Base-by-base conservation (phyloP, 2,797 vertebrate species). In the Sitta carolinensis region DNA sequence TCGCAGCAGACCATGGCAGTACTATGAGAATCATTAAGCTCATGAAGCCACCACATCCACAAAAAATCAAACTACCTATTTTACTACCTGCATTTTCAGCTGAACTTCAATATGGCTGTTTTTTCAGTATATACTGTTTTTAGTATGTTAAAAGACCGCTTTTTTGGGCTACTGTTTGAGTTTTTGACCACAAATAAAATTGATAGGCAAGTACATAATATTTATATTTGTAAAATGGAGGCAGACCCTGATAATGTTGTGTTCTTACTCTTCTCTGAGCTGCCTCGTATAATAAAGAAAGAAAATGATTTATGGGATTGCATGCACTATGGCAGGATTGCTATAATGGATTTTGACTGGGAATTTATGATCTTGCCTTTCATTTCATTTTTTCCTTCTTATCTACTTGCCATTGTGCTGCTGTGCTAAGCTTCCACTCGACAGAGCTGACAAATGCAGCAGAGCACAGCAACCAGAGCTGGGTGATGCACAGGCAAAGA, bases 351-450 rank as follows among this genome's bases (percentile, higher is more conserved):
- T 93, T 95, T 93, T 82, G 62, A 72, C 57, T 0, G 2, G 29
- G 32, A 92, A 88, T 82, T 94, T 79, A 92, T 79, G 75, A 66
- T 79, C 62, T 85, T 92, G 32, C 45, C 52, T 90, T 87, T 86
- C 26, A 70, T 95, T 74, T 68, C 6, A 26, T 66, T 89, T 90
- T 90, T 90, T 43, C 10, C 11, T 42, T 90, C 36, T 89, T 67
- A 87, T 75, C 30, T 84, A 23, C 47, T 93, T 95, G 50, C 77
- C 26, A 4, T 90, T 94, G 11, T 78, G 45, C 45, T 96, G 32
- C 74, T 70, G 34, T 86, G 57, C 59, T 87, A 78, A 84, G n/a
- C 75, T 86, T 93, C 42, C 2, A 6, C n/a, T 58, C 1, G 1
- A 47, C 11, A 4, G 61, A 63, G 62, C 89, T 93, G 91, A 91